Evolutionary conservation across 2,797 vertebrate genomes (phyloP).

Genomic region (Alca torda): DNA sequence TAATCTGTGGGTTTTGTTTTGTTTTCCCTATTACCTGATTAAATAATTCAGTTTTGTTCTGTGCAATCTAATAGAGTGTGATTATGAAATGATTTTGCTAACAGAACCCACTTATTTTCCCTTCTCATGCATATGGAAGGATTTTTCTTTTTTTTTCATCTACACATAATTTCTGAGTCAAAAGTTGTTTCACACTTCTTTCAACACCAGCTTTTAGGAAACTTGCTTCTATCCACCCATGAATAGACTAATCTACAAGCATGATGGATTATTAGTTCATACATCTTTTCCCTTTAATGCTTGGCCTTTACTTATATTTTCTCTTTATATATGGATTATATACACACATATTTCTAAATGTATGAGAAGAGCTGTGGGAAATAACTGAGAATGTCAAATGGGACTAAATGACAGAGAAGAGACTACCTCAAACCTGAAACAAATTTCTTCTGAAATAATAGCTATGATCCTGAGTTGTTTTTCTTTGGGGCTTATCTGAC

Average conservation of each 20-base stretch:
- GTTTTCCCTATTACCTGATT: neutral
- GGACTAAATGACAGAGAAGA: neutral
- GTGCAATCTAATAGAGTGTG: neutral
- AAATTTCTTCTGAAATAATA: neutral
- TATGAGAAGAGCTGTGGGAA: neutral
- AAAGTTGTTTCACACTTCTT: neutral
- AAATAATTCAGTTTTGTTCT: neutral
- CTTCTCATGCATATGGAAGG: neutral
- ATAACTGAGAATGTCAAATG: neutral
- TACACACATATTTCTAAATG: neutral
- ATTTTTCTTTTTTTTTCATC: neutral
- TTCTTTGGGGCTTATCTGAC: neutral
- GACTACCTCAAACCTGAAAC: neutral
- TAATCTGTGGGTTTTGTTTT: neutral
- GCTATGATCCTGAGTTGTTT: slow-evolving; percentile 1
- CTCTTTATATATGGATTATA: neutral
- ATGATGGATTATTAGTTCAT: neutral
- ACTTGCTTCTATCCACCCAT: neutral
- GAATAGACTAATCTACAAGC: neutral
- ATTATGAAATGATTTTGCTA: neutral
- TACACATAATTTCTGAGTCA: neutral
- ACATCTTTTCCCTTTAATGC: neutral
- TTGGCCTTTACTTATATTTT: neutral
- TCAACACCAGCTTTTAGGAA: neutral
- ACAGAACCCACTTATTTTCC: neutral